These are phyloP conservation scores for Mythimna loreyi DNA, from an alignment of 2,888 invertebrate species.

Conservation along the genomic window DNA sequence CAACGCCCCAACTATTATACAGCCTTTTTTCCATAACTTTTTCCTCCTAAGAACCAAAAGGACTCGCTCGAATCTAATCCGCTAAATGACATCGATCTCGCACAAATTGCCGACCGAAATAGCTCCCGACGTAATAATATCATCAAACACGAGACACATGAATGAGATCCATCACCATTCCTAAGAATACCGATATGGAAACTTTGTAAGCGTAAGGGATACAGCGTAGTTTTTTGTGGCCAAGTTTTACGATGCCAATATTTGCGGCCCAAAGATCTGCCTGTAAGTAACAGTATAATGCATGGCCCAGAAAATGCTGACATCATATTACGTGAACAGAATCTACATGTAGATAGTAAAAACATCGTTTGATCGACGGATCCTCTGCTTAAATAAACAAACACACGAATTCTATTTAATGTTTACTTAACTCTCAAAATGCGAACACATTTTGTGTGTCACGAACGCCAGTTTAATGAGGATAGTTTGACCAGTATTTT, in stretches of 20 bases:
- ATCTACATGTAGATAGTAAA: constrained; percentile 45
- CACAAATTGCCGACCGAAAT: constrained; percentile 48
- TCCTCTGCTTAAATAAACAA: constrained; percentile 30
- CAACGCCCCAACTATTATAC: constrained; percentile 71
- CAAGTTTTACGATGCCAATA: constrained; percentile 72
- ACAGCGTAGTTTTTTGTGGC: constrained; percentile 72
- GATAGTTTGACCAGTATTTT: constrained; percentile 55
- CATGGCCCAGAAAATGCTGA: constrained; percentile 60
- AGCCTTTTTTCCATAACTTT: constrained; percentile 3
- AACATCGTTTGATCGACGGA: constrained; percentile 28
- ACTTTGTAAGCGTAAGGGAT: constrained; percentile 74
- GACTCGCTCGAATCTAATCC: constrained; percentile 45
- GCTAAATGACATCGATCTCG: constrained; percentile 55
- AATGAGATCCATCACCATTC: constrained; percentile 64
- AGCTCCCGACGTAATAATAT: constrained; percentile 60
- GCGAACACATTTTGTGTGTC: constrained; percentile 29
- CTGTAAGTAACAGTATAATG: constrained; percentile 71
- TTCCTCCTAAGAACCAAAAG: constrained; percentile 23
- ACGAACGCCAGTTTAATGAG: constrained; percentile 48
- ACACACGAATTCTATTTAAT: constrained; percentile 29
- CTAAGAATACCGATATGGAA: constrained; percentile 67
- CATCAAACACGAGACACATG: constrained; percentile 58
- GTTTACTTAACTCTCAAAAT: constrained; percentile 32
- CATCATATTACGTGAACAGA: constrained; percentile 50
- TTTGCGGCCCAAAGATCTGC: constrained; percentile 66